Base-by-base conservation (phyloP, 2,888 invertebrate species). In the Chromoteleia sp. region DNA sequence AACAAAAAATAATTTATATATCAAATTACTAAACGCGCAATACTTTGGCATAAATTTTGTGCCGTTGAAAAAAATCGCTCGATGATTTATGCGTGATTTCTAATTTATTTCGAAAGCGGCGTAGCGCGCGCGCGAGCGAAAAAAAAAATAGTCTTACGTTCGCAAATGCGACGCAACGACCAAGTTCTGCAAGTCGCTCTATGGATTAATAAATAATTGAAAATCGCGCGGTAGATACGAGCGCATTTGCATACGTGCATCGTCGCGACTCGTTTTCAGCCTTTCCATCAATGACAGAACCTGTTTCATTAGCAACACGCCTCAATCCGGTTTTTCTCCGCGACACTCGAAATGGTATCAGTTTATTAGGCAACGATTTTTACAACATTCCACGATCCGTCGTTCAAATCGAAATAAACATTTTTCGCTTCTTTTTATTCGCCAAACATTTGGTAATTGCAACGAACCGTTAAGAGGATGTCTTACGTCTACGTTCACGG, bases 271-370 rank as follows among this genome's bases (percentile, higher is more conserved):
- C 63, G 61, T 74, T 67, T 74, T 75, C 61, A 67, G 73, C 48
- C 76, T 76, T 76, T 71, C 75, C 76, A 81, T 81, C 71, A 76
- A 76, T 71, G 65, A 75, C 71, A 70, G 71, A 79, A 79, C 79
- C 79, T 74, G 70, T 70, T 80, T 70, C 74, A 68, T 67, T 74
- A 54, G 75, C 63, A 63, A 36, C 68, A 54, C 50, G 45, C 45
- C 65, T 63, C 70, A 70, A 74, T 68, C 70, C 56, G 73, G 80
- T 68, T 74, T 74, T 74, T 71, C 63, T 75, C 50, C 30, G 70
- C 65, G 54, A 61, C 33, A 54, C 39, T 67, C 68, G 29, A 61
- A 79, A 79, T 68, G 73, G 67, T 78, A 78, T 78, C 78, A 52
- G 71, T 73, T 65, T 65, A 71, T 78, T 43, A 41, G 41, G n/a